Evolutionary conservation across 2,888 invertebrate genomes (phyloP).

Genomic region (Poecilus cupreus): DNA sequence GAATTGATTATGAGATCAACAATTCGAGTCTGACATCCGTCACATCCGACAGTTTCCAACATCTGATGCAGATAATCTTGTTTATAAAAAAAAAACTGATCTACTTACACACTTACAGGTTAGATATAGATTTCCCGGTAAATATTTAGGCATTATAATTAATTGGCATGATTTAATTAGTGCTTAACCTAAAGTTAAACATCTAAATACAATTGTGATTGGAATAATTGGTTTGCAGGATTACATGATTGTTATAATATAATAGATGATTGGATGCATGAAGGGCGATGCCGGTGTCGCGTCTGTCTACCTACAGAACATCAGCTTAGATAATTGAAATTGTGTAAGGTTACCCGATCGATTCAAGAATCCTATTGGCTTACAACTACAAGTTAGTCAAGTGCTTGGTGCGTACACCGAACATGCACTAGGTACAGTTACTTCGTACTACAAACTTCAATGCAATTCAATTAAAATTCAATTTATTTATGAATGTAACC

Average conservation of each 20-base stretch:
- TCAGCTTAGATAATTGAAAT: conserved; percentile 17
- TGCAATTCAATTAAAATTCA: no score
- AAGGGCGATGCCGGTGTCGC: neutral
- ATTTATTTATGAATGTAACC: no score
- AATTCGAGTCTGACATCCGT: no score
- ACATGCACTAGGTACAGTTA: no score
- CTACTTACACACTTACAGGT: no score
- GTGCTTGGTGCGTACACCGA: no score
- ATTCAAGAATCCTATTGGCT: conserved; percentile 24
- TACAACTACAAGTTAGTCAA: neutral
- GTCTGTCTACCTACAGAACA: conserved; percentile 9
- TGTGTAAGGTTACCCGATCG: conserved; percentile 22
- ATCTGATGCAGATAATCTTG: no score
- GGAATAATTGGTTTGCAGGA: conserved; percentile 3
- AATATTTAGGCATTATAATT: neutral
- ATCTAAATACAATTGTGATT: neutral
- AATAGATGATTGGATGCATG: conserved; percentile 28
- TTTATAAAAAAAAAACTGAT: no score
- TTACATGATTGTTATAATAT: conserved; percentile 16
- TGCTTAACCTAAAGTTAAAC: neutral
- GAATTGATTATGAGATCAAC: no score
- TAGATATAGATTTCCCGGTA: no score
- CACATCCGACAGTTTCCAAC: no score
- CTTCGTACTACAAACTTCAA: no score
- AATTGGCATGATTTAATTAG: neutral